These are phyloP conservation scores for Caprella mutica DNA, from an alignment of 2,888 invertebrate genomes.

Conservation along the genomic window DNA sequence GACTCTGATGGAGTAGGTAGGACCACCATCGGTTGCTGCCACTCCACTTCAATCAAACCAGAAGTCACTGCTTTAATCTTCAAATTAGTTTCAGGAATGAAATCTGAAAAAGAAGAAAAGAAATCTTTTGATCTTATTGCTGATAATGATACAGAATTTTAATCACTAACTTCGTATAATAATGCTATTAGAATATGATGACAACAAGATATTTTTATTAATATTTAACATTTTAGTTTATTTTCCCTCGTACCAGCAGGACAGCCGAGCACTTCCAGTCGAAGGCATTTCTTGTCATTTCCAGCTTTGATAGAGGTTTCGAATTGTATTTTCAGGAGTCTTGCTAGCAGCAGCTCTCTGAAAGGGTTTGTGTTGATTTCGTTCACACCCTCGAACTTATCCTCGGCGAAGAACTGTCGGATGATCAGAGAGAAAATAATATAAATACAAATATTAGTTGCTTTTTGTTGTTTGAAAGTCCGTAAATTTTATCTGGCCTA, in stretches of 20 bases:
- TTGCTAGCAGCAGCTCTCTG: constrained; percentile 7
- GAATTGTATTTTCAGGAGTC: constrained; percentile 13
- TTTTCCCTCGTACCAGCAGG: neutral
- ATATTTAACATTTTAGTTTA: neutral
- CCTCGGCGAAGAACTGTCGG: constrained; percentile 12
- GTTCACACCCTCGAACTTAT: constrained; percentile 8
- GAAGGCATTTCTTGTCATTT: constrained; percentile 13
- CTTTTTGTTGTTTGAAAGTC: no score
- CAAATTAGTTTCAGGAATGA: constrained; percentile 1
- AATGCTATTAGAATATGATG: no score
- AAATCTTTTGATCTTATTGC: no score
- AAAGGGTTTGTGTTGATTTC: constrained; percentile 11
- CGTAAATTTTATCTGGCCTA: no score
- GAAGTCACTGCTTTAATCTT: neutral
- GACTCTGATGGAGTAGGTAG: neutral
- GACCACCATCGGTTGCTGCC: neutral
- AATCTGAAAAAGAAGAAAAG: no score
- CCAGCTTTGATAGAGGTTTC: constrained; percentile 14
- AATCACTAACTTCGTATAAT: no score
- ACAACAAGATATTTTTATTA: no score
- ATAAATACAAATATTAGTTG: no score
- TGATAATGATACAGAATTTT: no score
- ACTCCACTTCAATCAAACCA: neutral
- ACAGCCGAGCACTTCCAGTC: constrained; percentile 21
- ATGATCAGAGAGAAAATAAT: neutral